Percentiles rank a stretch among this genome's conserved stretches.
These are phyloP conservation scores for Cantharis nigra DNA, from an alignment of 2,888 invertebrate species.

Conservation along the genomic window DNA sequence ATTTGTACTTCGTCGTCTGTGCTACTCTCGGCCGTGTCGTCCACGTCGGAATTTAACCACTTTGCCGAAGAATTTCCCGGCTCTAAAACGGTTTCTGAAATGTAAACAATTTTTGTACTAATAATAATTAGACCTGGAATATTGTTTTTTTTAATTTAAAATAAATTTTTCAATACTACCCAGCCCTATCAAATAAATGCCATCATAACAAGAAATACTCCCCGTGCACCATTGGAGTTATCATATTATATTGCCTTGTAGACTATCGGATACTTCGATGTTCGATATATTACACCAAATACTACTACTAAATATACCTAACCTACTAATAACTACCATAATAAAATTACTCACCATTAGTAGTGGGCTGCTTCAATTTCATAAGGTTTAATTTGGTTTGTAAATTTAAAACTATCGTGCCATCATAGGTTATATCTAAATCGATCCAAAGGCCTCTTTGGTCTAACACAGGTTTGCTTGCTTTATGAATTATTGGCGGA, in stretches of 20 bases:
- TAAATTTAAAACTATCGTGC: conserved; percentile 78
- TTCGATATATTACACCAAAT: too few species aligned
- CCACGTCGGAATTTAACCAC: conserved; percentile 72
- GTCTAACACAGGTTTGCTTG: conserved; percentile 71
- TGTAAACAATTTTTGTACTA: not conserved
- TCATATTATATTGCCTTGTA: too few species aligned
- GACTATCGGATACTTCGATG: too few species aligned
- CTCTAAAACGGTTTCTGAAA: not conserved
- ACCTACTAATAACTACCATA: not conserved
- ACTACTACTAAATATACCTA: too few species aligned
- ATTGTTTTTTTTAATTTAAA: too few species aligned
- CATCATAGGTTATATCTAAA: conserved; percentile 79
- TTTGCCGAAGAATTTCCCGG: conserved; percentile 59
- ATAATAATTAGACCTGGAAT: too few species aligned
- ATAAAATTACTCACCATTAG: conserved; percentile 1
- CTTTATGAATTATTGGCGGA: conserved; percentile 68
- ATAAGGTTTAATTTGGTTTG: conserved; percentile 87
- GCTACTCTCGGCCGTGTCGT: conserved; percentile 81
- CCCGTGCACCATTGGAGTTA: too few species aligned
- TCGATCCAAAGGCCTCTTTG: conserved; percentile 89
- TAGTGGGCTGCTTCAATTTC: conserved; percentile 60
- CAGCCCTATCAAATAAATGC: too few species aligned
- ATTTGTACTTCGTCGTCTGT: conserved; percentile 67
- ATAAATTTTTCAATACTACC: too few species aligned
- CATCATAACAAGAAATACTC: too few species aligned